phyloP scores from a whole-genome alignment of 1,140 invertebrate genomes.

The Epicauta chinensis region DNA sequence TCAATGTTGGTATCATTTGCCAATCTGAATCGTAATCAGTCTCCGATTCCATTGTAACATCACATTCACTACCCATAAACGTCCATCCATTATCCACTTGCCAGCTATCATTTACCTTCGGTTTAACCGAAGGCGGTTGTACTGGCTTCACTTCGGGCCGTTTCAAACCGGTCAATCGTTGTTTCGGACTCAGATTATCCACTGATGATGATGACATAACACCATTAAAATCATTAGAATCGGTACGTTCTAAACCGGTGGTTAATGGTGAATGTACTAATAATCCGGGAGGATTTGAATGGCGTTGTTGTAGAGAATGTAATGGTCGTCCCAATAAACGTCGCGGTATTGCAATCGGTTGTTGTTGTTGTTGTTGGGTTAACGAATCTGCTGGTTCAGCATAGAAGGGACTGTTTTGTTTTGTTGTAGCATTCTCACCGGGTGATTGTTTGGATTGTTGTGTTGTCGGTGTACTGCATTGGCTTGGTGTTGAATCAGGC shows the following conservation, averaged over 20 bases:
- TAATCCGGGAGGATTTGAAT: constrained; percentile 58
- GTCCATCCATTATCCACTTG: constrained; percentile 82
- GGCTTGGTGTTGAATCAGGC: constrained; percentile 26
- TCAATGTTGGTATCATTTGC: constrained; percentile 30
- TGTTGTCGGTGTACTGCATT: constrained; percentile 30
- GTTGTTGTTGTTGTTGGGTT: constrained; percentile 36
- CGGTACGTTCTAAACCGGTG: constrained; percentile 50
- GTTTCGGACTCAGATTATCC: constrained; percentile 54
- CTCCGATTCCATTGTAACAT: constrained; percentile 42
- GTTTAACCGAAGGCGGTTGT: constrained; percentile 59
- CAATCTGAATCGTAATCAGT: constrained; percentile 48
- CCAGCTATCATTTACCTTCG: constrained; percentile 61
- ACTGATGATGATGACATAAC: constrained; percentile 58
- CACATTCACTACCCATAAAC: constrained; percentile 53
- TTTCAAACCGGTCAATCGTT: constrained; percentile 41
- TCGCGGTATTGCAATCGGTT: constrained; percentile 22
- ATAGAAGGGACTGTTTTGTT: constrained; percentile 81
- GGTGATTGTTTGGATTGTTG: constrained; percentile 27
- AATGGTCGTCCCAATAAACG: constrained; percentile 25
- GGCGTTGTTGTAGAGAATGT: constrained; percentile 45
- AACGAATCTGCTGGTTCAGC: constrained; percentile 87
- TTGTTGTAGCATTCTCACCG: constrained; percentile 27
- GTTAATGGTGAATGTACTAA: constrained; percentile 45
- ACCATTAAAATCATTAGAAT: constrained; percentile 49
- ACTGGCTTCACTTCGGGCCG: constrained; percentile 63